Evolutionary conservation across 1,140 invertebrate genomes (phyloP).

Genomic region (Pemphigus obesinymphae): DNA sequence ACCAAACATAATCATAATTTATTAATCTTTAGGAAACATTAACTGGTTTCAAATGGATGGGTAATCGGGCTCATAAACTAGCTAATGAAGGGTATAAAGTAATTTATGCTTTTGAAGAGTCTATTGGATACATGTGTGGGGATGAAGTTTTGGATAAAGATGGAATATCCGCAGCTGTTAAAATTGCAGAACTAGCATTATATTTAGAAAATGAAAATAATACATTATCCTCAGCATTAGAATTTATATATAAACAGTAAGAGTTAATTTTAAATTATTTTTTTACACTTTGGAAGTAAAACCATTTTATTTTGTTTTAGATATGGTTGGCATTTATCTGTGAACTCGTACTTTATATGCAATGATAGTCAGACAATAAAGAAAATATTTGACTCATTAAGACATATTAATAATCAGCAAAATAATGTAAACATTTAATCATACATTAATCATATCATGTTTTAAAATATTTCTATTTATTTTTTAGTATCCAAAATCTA

Average conservation of each 20-base stretch:
- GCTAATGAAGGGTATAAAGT: conserved; percentile 63
- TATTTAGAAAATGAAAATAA: conserved; percentile 58
- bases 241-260: conserved; percentile 18
- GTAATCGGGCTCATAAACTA: conserved; percentile 77
- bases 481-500: conserved; percentile 69
- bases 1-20: background rate
- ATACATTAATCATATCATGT: background rate
- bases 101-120: conserved; percentile 93
- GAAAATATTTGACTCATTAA: conserved; percentile 74
- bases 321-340: conserved; percentile 78
- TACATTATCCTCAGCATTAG: conserved; percentile 23
- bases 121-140: conserved; percentile 93
- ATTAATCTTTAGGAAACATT: conserved; percentile 71
- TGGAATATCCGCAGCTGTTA: conserved; percentile 80
- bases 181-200: conserved; percentile 71
- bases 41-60: conserved; percentile 99
- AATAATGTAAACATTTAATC: conserved; percentile 56
- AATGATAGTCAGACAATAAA: conserved; percentile 67
- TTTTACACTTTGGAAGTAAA: background rate
- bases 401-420: conserved; percentile 64
- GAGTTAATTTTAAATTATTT: background rate
- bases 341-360: conserved; percentile 87
- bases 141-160: conserved; percentile 88
- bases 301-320: conserved; percentile 47
- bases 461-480: background rate